Percentiles rank a stretch among this genome's conserved stretches.
Evolutionary conservation across 2,797 vertebrate species (phyloP).

Genomic region (Poeciliopsis presidionis): DNA sequence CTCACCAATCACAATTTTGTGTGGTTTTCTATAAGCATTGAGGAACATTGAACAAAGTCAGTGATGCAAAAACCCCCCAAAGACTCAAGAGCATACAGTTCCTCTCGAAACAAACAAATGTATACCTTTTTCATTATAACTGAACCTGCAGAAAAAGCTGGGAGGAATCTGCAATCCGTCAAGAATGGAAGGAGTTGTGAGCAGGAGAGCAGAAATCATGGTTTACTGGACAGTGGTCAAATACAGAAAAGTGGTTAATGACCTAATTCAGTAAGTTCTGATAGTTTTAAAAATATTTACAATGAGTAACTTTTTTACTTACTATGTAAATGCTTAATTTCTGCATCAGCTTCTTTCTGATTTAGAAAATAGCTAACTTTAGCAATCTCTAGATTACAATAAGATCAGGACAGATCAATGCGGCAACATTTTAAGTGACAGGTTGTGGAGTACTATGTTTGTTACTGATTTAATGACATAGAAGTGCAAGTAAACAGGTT

Average conservation of each 20-base stretch:
- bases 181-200: neutral
- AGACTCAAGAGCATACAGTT: neutral
- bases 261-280: neutral
- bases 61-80: neutral
- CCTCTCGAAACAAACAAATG: neutral
- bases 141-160: neutral
- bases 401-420: neutral
- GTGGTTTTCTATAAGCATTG: neutral
- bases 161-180: neutral
- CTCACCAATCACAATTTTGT: neutral
- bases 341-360: neutral
- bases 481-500: neutral
- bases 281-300: no score
- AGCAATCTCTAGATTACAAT: neutral
- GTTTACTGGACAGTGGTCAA: neutral
- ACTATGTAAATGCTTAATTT: no score
- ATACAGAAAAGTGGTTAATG: neutral
- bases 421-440: neutral
- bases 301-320: neutral
- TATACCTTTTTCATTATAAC: neutral
- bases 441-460: neutral
- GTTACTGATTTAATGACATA: neutral
- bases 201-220: neutral
- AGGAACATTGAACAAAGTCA: neutral
- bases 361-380: neutral